A percentile compares a stretch with the other conserved stretches of the same genome.
phyloP scores from a whole-genome alignment of 2,113 vertebrate species.

The Rhineura floridana region DNA sequence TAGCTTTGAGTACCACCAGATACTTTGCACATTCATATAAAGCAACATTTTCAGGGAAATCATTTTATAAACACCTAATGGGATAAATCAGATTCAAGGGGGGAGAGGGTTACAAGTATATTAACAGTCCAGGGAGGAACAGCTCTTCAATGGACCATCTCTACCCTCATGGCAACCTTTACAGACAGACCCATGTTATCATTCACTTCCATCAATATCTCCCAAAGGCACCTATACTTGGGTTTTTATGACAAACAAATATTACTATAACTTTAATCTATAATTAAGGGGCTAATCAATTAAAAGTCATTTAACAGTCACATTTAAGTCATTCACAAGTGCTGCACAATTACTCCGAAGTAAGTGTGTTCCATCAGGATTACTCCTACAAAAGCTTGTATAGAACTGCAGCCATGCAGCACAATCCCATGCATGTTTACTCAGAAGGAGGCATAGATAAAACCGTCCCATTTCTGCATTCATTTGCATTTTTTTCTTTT shows the following conservation, averaged over 20 bases:
- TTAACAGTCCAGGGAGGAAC: background rate
- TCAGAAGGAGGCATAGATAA: background rate
- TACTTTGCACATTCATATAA: background rate
- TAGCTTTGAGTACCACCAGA: background rate
- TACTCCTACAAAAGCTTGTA: too few species aligned
- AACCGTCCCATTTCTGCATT: too few species aligned
- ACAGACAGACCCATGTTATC: background rate
- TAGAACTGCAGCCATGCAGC: background rate
- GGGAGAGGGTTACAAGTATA: background rate
- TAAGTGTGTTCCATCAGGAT: background rate
- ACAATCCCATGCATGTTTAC: background rate
- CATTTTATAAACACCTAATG: background rate
- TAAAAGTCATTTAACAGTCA: background rate
- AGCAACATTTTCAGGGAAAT: background rate
- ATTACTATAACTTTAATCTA: conserved; percentile 34
- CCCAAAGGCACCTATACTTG: background rate
- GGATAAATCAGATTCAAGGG: background rate
- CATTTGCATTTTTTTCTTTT: too few species aligned
- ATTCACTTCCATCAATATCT: background rate
- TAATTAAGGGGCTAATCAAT: background rate
- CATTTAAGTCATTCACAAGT: background rate
- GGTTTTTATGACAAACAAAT: background rate
- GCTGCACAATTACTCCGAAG: background rate
- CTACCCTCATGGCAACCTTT: background rate
- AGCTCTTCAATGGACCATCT: background rate